Evolutionary conservation across 2,797 vertebrate species (phyloP).

Genomic region (Bradypodion ventrale): DNA sequence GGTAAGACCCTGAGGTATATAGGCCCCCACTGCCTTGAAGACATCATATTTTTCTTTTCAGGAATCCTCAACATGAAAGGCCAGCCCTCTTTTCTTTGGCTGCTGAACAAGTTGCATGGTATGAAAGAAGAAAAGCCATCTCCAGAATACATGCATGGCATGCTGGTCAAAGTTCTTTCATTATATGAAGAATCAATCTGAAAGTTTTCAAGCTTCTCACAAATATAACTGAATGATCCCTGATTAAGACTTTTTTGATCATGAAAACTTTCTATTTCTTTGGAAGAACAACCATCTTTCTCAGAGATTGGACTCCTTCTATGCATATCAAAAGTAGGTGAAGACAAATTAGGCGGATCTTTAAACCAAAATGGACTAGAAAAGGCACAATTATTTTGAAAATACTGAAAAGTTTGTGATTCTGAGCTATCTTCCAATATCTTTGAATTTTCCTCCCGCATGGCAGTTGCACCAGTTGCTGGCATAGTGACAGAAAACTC

Average conservation of each 20-base stretch:
- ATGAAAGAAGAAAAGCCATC: slow-evolving; percentile 69
- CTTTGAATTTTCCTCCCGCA: slow-evolving; percentile 12
- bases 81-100: slow-evolving; percentile 87
- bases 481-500: slow-evolving; percentile 33
- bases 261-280: slow-evolving; percentile 57
- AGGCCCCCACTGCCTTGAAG: slow-evolving; percentile 96
- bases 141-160: background rate
- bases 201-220: slow-evolving; percentile 87
- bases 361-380: slow-evolving; percentile 91
- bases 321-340: slow-evolving; percentile 74
- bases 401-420: slow-evolving; percentile 71
- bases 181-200: slow-evolving; percentile 69
- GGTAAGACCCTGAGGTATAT: slow-evolving; percentile 90
- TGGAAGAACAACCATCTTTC: slow-evolving; percentile 35
- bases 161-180: slow-evolving; percentile 21
- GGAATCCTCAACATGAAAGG: slow-evolving; percentile 96
- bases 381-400: slow-evolving; percentile 83
- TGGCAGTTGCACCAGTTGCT: slow-evolving; percentile 32
- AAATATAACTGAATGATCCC: slow-evolving; percentile 88
- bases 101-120: slow-evolving; percentile 84
- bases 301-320: slow-evolving; percentile 64
- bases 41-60: slow-evolving; percentile 99
- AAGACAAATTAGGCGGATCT: slow-evolving; percentile 72
- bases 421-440: slow-evolving; percentile 32
- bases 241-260: slow-evolving; percentile 85